Conservation (phyloP, 2,888 invertebrate genomes). For the Caenorhabditis plicata region DNA sequence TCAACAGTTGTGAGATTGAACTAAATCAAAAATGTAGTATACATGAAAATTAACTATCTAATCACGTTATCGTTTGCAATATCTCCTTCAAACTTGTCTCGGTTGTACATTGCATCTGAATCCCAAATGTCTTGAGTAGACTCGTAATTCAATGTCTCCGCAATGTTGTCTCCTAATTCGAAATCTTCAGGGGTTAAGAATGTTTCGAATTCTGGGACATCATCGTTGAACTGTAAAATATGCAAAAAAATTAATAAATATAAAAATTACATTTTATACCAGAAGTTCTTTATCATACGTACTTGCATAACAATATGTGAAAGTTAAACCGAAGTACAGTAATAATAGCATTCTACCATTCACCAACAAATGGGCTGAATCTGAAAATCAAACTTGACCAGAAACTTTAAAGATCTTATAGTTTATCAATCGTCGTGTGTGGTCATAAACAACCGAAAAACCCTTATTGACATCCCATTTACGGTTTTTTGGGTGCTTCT, state of each 20-base stretch:
- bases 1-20: constrained; percentile 58
- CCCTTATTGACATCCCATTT: too few relatives aligned
- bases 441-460: too few relatives aligned
- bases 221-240: background rate
- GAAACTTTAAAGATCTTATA: too few relatives aligned
- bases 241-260: background rate
- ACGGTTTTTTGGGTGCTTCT: too few relatives aligned
- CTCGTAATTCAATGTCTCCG: constrained; percentile 37
- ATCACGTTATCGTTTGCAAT: constrained; percentile 62
- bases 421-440: too few relatives aligned
- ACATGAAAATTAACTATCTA: background rate
- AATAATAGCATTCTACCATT: too few relatives aligned
- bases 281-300: too few relatives aligned
- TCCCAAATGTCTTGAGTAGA: constrained; percentile 55
- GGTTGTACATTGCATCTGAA: constrained; percentile 63
- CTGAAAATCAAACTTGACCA: too few relatives aligned
- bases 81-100: constrained; percentile 63
- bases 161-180: constrained; percentile 47
- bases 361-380: too few relatives aligned
- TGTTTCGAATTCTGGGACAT: constrained; percentile 63
- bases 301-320: too few relatives aligned
- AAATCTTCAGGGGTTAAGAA: constrained; percentile 61
- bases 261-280: too few relatives aligned
- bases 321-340: too few relatives aligned
- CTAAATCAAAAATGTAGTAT: constrained; percentile 31